Evolutionary conservation across 1,140 invertebrate genomes (phyloP), one percentile per base, ranked within the genome.

Genomic region (Penaeus vannamei): DNA sequence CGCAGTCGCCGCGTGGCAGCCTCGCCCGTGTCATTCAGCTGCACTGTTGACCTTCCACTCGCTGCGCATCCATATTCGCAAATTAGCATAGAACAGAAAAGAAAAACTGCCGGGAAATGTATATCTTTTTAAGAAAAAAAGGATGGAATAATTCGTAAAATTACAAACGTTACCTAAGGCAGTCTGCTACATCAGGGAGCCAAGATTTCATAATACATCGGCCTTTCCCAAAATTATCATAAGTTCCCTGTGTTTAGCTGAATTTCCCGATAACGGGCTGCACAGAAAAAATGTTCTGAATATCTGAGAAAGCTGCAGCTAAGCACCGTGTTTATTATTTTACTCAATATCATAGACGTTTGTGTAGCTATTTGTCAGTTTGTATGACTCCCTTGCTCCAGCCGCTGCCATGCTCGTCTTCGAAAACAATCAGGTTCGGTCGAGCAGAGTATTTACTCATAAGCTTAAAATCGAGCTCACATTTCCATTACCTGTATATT

Each of bases 111-210:
- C 36, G 79, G 46, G 79, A 84, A 88, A 77, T 69, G 60, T 86
- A 62, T 80, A 29, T 86, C 53, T 61, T 80, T 86, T 87, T 87
- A 20, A 46, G 20, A 62, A 64, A 64, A 66, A 66, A 84, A 62
- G 66, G 79, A 89, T 89, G 87, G 87, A 89, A 89, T 89, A 89
- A 89, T 89, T 89, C 87, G 87, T 89, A 89, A 89, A 89, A 89
- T 89, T 89, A 89, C 87, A 85, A 77, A 84, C 72, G 82, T 84
- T 26, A 22, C 87, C 82, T 77, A 19, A 79, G 87, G 87, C 87
- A 69, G n/a, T 42, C 82, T 19, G 85, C 83, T 86, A 86, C 76
- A 80, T 64, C 83, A 84, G 83, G 60, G 29, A 69, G 42, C 66
- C 79, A 66, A 62, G 66, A 83, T 66, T 76, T 77, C 86, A 88